Conservation (phyloP, 2,113 vertebrate species). For the Platichthys stellatus region DNA sequence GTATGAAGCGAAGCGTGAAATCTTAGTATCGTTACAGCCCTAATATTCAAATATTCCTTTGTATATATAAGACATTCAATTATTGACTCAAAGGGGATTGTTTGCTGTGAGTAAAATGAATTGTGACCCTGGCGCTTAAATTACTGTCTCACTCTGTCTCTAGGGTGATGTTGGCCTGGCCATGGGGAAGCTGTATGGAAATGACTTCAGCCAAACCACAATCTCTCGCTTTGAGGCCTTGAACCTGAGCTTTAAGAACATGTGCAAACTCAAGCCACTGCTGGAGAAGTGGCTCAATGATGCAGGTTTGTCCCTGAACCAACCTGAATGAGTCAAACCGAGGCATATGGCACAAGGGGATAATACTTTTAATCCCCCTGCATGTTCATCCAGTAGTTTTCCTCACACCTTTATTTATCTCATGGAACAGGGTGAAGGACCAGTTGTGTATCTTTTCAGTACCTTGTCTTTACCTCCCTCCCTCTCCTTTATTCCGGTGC, state of each 20-base stretch:
- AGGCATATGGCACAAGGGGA: not conserved
- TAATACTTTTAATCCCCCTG: not conserved
- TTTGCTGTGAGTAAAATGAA: not conserved
- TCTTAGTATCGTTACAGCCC: too few species aligned
- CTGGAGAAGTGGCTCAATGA: constrained; percentile 99
- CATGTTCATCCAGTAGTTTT: not conserved
- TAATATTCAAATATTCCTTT: too few species aligned
- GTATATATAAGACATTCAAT: too few species aligned
- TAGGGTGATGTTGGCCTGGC: constrained; percentile 99
- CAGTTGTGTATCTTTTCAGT: not conserved
- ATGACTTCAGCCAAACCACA: constrained; percentile 99
- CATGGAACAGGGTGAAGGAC: not conserved
- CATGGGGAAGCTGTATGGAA: constrained; percentile 99
- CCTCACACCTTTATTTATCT: not conserved
- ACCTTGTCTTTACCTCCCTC: constrained; percentile 83
- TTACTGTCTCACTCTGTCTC: not conserved
- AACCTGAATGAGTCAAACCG: not conserved
- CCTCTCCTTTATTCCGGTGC: constrained; percentile 71
- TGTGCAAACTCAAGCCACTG: constrained; percentile 99
- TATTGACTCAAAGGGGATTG: not conserved
- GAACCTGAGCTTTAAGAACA: constrained; percentile 99
- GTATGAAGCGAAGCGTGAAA: too few species aligned
- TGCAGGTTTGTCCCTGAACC: constrained; percentile 89
- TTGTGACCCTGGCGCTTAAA: not conserved
- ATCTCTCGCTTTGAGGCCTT: constrained; percentile 99